Base-by-base conservation (phyloP, 2,797 vertebrate species). In the Otus scops region DNA sequence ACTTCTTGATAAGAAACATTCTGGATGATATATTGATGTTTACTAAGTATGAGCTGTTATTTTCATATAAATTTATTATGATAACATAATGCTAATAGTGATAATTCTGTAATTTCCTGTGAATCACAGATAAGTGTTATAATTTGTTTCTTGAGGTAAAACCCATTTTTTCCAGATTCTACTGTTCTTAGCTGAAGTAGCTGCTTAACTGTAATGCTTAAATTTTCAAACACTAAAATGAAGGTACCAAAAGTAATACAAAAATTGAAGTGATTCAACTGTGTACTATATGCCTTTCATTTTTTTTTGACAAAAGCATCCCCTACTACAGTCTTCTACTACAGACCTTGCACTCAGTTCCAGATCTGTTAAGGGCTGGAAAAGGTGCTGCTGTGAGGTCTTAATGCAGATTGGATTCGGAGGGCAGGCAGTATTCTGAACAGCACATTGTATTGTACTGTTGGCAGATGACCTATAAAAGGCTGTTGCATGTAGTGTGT, bases 201-300 rank as follows among this genome's bases (percentile, higher is more conserved):
- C 43, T 70, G 47, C 32, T 83, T 43, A 34, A 36, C 11, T 47
- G 21, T n/a, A 65, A 19, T 14, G 8, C 13, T 59, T 36, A 73
- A 24, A 7, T 59, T 65, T 84, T 92, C 27, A 51, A 51, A 43
- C 3, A 9, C 10, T 23, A 8, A 50, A 68, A 28, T 8, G 8
- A 89, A 54, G 22, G 10, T 56, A 67, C n/a, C 6, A 47, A 47
- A 92, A 77, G 17, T 9, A 69, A 53, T 65, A 47, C 48, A 27
- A 67, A 69, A 56, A 21, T 10, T 7, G 3, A 80, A 41, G 24
- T 32, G 34, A 17, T 61, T 80, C 6, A 3, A 8, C 17, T 43
- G 16, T 26, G 36, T 34, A 9, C 16, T 3, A 1, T 4, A 11
- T 30, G 4, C 13, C 9, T 78, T 56, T 34, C 1, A 4, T 24